Base-by-base conservation (phyloP, 2,888 invertebrate genomes). In the Eupithecia tripunctaria region DNA sequence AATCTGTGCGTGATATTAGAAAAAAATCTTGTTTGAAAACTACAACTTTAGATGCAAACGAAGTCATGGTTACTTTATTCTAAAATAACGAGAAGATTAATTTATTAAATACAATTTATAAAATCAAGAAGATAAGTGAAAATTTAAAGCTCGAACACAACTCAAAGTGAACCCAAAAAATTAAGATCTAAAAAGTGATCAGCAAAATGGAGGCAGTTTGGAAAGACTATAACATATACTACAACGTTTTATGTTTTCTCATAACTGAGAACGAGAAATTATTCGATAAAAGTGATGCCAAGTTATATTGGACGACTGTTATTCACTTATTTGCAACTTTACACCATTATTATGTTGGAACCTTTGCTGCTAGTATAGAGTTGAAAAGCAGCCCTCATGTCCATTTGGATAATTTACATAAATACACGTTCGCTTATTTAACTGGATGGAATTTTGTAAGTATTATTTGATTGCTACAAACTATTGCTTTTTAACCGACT, bases 371-470 rank as follows among this genome's bases (percentile, higher is more conserved):
- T 0, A 77, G 81, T 1, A 32, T 89, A 0, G 81, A 88, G 12
- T 67, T 92, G n/a, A 75, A 74, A 0, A 71, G 56, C 0, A 84
- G 84, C 70, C 41, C 75, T 0, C 70, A 82, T 1, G 59, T 78
- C 0, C 82, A 89, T 12, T 76, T 93, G 6, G 81, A 78, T n/a
- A 85, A 83, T n/a, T 51, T 93, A 4, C 85, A 87, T 10, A 85
- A 80, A 5, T 92, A 74, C 62, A 79, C 85, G 1, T 69, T 78
- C 12, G 91, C 82, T 2, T 91, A 87, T 56, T 71, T 93, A 0
- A 93, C 92, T 21, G 92, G 92, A 14, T 93, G 93, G 93, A 92
- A 89, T 83, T 90, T 92, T 78, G 93, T 93, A 65, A 93, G 93
- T 93, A 85, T 64, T 69, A 21, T 66, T 36, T 12, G 14, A 63